These are phyloP conservation scores for Colletes latitarsis DNA, from an alignment of 1,140 invertebrate genomes.

Conservation along the genomic window DNA sequence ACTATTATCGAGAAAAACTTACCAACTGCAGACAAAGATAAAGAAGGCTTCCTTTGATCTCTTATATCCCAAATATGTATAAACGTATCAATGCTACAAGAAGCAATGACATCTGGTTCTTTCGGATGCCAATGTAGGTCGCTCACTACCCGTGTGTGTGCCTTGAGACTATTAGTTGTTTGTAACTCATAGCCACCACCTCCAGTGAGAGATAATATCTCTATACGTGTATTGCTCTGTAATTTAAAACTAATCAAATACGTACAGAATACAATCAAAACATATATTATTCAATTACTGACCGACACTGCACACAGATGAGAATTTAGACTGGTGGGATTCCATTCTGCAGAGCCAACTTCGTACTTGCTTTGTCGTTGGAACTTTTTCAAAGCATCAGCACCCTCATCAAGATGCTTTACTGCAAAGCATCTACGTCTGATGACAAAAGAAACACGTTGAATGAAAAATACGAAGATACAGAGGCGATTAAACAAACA, in stretches of 20 bases:
- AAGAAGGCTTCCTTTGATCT: slow-evolving; percentile 89
- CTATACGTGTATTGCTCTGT: slow-evolving; percentile 91
- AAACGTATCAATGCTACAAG: slow-evolving; percentile 96
- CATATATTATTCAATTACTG: slow-evolving; percentile 74
- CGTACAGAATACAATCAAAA: slow-evolving; percentile 33
- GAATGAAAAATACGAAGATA: too few species aligned
- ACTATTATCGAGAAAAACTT: slow-evolving; percentile 57
- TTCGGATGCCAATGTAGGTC: slow-evolving; percentile 96
- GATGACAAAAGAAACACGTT: slow-evolving; percentile 47
- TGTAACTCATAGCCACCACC: slow-evolving; percentile 83
- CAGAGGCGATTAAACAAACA: background rate
- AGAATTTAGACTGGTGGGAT: slow-evolving; percentile 88
- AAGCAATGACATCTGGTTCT: slow-evolving; percentile 93
- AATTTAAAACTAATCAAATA: slow-evolving; percentile 58
- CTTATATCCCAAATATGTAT: slow-evolving; percentile 96
- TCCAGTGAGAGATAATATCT: slow-evolving; percentile 89
- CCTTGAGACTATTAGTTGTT: slow-evolving; percentile 88
- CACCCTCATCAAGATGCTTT: slow-evolving; percentile 88
- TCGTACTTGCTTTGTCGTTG: slow-evolving; percentile 96
- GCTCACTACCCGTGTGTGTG: slow-evolving; percentile 93
- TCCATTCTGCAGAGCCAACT: slow-evolving; percentile 95
- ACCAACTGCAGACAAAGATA: slow-evolving; percentile 91
- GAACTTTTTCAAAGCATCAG: slow-evolving; percentile 89
- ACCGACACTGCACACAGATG: slow-evolving; percentile 95
- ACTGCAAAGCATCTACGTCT: slow-evolving; percentile 91